Percentiles rank a stretch among this genome's conserved stretches.
phyloP scores from a whole-genome alignment of 2,113 vertebrate genomes.

The Rattus rattus region DNA sequence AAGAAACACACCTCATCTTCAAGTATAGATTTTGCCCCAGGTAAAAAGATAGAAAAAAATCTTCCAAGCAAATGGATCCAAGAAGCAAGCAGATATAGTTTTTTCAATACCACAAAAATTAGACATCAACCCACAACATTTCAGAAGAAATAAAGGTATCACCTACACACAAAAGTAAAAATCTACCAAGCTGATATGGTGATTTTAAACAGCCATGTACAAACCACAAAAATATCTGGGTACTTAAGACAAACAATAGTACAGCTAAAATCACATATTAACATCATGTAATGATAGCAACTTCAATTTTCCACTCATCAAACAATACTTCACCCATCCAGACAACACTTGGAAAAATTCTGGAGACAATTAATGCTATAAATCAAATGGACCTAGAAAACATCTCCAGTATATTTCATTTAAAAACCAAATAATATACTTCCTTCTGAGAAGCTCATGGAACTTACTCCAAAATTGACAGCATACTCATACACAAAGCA shows the following conservation, averaged over 20 bases:
- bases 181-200: not conserved
- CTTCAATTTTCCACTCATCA: not conserved
- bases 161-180: not conserved
- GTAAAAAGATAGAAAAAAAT: not conserved
- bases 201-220: not conserved
- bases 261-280: not conserved
- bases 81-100: not conserved
- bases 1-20: not conserved
- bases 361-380: not conserved
- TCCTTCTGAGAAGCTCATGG: not conserved
- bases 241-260: not conserved
- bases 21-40: not conserved
- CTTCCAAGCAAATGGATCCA: not conserved
- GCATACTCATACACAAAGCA: not conserved
- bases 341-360: not conserved
- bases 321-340: not conserved
- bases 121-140: not conserved
- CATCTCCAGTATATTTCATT: not conserved
- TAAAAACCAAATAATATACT: not conserved
- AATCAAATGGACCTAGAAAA: not conserved
- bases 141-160: not conserved
- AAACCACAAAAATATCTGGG: not conserved
- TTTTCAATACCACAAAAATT: not conserved
- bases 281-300: not conserved
- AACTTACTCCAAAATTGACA: not conserved